Base-by-base conservation (phyloP, 2,113 vertebrate species). In the Sapajus apella region DNA sequence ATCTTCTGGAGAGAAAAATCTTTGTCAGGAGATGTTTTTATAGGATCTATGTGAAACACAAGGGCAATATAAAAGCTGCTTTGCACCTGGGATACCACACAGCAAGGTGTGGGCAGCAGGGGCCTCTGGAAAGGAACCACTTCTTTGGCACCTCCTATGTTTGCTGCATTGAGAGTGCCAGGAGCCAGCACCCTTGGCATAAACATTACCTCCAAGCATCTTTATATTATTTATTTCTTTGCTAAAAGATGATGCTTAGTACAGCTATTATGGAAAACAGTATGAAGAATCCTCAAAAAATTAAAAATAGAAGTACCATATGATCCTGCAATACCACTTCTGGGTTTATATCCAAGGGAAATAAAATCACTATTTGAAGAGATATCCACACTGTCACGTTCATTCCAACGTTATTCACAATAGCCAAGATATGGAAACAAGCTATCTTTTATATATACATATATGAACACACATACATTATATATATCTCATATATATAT, bases 111-210 rank as follows among this genome's bases (percentile, higher is more conserved):
- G 43, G n/a, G 25, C 3, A 25, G 17, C 16, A 1, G 61, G 12
- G 4, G 4, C 11, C n/a, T 6, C 25, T 27, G 27, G 1, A 9
- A 87, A 8, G 0, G 2, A 8, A 76, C 18, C 0, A 0, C 0
- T 1, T 23, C 35, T 40, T 64, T 16, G 40, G 5, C 4, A 40
- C 11, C 9, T 55, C 47, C n/a, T 50, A 16, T 40, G 10, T 40
- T 66, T 55, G 25, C 4, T 58, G 8, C 5, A 12, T 45, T 1
- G 0, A 1, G 9, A 70, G 13, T 25, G 7, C 55, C 40, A 61
- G 30, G 66, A 82, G 6, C 8, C 6, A 30, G 50, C 4, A 35
- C 35, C 21, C 21, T 52, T 11, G 9, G 70, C 13, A 55, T 32
- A 58, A 35, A 85, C 7, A 52, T 37, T 18, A 88, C 37, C 17